A percentile compares a stretch with the other conserved stretches of the same genome.
Evolutionary conservation across 2,113 vertebrate genomes (phyloP).

Genomic region (Brachionichthys hirsutus): DNA sequence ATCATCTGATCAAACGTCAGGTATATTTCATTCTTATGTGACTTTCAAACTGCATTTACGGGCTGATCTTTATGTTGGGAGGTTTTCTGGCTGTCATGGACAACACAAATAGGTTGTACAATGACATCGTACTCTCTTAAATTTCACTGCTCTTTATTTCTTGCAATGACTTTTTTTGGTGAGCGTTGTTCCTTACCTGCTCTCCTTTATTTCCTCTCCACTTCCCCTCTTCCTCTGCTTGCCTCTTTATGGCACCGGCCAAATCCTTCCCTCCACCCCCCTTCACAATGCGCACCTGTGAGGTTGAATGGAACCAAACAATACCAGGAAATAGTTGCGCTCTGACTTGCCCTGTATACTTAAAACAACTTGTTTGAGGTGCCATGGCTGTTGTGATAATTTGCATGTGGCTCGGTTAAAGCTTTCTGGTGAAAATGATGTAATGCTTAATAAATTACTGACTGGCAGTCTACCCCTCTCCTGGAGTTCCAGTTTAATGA

Average conservation of each 20-base stretch:
- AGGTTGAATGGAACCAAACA: constrained; percentile 52
- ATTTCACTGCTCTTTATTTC: neutral
- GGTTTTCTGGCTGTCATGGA: no score
- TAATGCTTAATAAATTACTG: no score
- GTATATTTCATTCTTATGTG: neutral
- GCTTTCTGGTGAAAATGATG: no score
- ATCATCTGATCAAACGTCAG: constrained; percentile 3
- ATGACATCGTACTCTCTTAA: no score
- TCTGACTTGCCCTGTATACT: constrained; percentile 20
- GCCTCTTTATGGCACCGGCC: neutral
- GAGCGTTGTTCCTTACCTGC: neutral
- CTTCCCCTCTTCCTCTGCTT: constrained; percentile 31
- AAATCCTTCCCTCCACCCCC: constrained; percentile 7
- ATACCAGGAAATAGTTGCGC: constrained; percentile 69
- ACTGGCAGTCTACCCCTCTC: neutral
- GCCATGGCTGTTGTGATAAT: constrained; percentile 1
- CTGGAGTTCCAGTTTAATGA: constrained; percentile 6
- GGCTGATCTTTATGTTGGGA: constrained; percentile 38
- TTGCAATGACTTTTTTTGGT: constrained; percentile 6
- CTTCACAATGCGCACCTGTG: constrained; percentile 61
- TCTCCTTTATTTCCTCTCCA: constrained; percentile 1
- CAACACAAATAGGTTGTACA: no score
- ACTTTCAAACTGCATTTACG: neutral
- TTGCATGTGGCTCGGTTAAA: neutral
- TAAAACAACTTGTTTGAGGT: constrained; percentile 7